These are phyloP conservation scores for Zygaena filipendulae DNA, from an alignment of 2,888 invertebrate genomes.

Conservation along the genomic window DNA sequence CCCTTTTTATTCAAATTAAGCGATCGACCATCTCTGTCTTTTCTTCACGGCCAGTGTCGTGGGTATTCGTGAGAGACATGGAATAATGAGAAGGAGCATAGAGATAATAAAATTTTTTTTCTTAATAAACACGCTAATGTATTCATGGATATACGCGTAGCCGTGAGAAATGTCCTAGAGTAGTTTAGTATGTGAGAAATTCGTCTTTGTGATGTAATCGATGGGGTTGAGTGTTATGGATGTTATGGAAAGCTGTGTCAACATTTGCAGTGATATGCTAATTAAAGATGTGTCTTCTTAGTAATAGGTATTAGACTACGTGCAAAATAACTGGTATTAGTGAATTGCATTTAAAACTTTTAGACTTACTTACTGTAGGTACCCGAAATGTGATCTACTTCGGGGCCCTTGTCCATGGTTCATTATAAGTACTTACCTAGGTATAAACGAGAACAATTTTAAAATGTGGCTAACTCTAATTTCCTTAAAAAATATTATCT, in stretches of 20 bases:
- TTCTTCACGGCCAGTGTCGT: constrained; percentile 42
- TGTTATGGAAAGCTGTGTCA: constrained; percentile 61
- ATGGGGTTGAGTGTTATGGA: constrained; percentile 52
- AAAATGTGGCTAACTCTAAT: too few species aligned
- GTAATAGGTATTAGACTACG: too few species aligned
- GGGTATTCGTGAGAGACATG: too few species aligned
- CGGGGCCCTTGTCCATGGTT: too few species aligned
- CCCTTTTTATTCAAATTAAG: constrained; percentile 59
- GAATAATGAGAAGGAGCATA: constrained; percentile 27
- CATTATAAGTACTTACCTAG: too few species aligned
- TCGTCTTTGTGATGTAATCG: constrained; percentile 43
- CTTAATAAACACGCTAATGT: constrained; percentile 39
- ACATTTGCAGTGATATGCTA: constrained; percentile 53
- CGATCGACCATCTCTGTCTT: constrained; percentile 15
- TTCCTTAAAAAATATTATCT: too few species aligned
- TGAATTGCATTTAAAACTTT: too few species aligned
- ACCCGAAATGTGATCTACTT: too few species aligned
- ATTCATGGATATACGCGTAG: constrained; percentile 42
- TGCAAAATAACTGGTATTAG: too few species aligned
- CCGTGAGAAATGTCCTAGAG: constrained; percentile 38
- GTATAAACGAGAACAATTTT: too few species aligned
- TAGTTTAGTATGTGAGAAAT: constrained; percentile 41
- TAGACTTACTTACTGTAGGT: too few species aligned
- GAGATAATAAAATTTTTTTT: constrained; percentile 44
- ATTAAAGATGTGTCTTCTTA: too few species aligned